Conservation (phyloP, 2,113 vertebrate species). For the Coptodon rendalli region DNA sequence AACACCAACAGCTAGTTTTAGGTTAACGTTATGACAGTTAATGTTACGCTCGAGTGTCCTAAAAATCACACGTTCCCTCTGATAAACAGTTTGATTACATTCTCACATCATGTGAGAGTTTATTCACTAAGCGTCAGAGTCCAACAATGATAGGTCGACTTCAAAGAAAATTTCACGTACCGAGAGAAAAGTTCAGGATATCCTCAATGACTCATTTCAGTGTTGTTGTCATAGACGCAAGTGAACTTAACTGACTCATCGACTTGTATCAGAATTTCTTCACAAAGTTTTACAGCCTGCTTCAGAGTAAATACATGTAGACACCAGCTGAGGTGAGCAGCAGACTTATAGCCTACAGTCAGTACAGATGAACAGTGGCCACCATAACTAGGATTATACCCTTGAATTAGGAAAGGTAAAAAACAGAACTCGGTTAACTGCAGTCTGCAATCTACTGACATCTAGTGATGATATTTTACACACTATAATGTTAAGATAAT, state of each 20-base stretch:
- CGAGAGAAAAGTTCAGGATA: neutral
- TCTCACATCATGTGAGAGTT: neutral
- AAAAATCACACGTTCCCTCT: neutral
- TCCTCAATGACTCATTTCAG: neutral
- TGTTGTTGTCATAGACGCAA: neutral
- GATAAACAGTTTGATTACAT: neutral
- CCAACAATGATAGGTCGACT: neutral
- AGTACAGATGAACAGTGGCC: neutral
- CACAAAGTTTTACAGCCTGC: neutral
- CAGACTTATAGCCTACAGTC: neutral
- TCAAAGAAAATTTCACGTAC: neutral
- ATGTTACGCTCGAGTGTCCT: neutral
- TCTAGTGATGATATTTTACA: neutral
- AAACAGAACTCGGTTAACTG: neutral
- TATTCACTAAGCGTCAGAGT: neutral
- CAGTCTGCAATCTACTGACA: neutral
- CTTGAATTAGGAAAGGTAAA: neutral
- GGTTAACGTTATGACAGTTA: neutral
- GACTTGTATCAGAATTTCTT: neutral
- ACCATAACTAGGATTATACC: neutral
- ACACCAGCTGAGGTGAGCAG: neutral
- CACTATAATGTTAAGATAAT: neutral
- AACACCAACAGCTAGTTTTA: neutral
- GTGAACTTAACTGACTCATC: neutral
- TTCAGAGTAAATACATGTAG: neutral